Percentiles rank a stretch among this genome's conserved stretches.
Evolutionary conservation across 2,888 invertebrate species (phyloP).

Genomic region (Ormyrus thymus): DNA sequence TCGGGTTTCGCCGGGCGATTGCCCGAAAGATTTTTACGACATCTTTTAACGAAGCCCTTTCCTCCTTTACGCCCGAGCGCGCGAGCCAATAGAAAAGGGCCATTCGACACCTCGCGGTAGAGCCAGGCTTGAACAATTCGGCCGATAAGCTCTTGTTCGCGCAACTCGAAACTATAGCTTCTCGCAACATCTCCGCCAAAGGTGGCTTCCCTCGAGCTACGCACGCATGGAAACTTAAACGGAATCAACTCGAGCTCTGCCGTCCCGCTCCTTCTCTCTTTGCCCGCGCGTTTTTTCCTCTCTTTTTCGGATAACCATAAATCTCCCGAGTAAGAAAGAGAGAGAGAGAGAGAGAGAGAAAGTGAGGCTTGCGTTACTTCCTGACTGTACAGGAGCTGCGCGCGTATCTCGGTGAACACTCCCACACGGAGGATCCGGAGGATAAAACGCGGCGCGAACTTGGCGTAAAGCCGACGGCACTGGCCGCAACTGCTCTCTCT

Average conservation of each 20-base stretch:
- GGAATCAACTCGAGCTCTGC: constrained; percentile 31
- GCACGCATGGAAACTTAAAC: constrained; percentile 50
- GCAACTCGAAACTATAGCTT: constrained; percentile 21
- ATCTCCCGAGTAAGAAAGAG: constrained; percentile 33
- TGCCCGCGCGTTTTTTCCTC: constrained; percentile 14
- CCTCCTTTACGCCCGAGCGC: too few species aligned
- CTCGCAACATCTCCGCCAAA: constrained; percentile 23
- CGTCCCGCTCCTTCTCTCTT: constrained; percentile 5
- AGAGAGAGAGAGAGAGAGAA: constrained; percentile 9
- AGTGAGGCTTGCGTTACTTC: constrained; percentile 39
- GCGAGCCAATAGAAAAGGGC: too few species aligned
- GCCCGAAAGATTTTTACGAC: too few species aligned
- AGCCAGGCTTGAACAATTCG: neutral
- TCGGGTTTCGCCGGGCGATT: neutral
- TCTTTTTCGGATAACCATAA: constrained; percentile 54
- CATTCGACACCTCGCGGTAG: too few species aligned
- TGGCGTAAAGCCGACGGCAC: constrained; percentile 31
- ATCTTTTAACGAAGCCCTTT: too few species aligned
- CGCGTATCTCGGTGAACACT: constrained; percentile 55
- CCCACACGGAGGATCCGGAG: constrained; percentile 44
- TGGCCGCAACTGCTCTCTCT: constrained; percentile 3
- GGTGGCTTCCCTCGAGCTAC: constrained; percentile 1
- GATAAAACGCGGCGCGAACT: constrained; percentile 24
- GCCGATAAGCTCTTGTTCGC: constrained; percentile 12
- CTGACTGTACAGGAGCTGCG: constrained; percentile 27